Base-by-base conservation (phyloP, 2,113 vertebrate species). In the Guaruba guarouba region DNA sequence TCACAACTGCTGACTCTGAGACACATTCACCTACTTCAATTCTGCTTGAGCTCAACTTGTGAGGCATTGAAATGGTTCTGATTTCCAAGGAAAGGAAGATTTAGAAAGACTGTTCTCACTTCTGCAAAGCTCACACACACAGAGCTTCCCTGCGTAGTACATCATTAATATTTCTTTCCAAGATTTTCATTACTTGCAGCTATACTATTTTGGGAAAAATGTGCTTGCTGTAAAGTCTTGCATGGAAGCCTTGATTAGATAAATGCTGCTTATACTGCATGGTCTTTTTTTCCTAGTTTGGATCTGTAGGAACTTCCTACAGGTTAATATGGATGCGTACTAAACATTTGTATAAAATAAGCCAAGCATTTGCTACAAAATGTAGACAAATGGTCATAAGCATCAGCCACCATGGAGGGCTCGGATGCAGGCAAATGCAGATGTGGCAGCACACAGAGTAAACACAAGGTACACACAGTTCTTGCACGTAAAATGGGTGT, bases 11-110 rank as follows among this genome's bases (percentile, higher is more conserved):
- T 77, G 67, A 77, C 51, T 90, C 59, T 29, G 13, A 81, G 57
- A 81, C 49, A 91, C 46, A n/a, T 67, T 94, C 82, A 80, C 35
- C 81, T 83, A 79, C 95, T 88, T 85, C 67, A 88, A 87, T 91
- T 91, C 67, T 85, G 73, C 61, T 92, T 88, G 18, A 92, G 75
- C 61, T 91, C 76, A 88, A 95, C 59, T 80, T 88, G 93, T 68
- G 54, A 81, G 86, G 74, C 71, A 80, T 92, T 55, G 61, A 95
- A 84, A 80, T 74, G 84, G n/a, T 63, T 88, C 76, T 67, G 74
- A 90, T 78, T 92, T 94, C 62, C 69, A 94, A 92, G 63, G 85
- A 74, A 90, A 90, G 62, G 19, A 75, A 91, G 85, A 82, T 55
- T 55, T 55, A 92, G 89, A 68, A 84, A 86, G 66, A 55, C 84